These are phyloP conservation scores for Drosophila atroscutellata DNA, from an alignment of 2,888 invertebrate species.

Conservation along the genomic window DNA sequence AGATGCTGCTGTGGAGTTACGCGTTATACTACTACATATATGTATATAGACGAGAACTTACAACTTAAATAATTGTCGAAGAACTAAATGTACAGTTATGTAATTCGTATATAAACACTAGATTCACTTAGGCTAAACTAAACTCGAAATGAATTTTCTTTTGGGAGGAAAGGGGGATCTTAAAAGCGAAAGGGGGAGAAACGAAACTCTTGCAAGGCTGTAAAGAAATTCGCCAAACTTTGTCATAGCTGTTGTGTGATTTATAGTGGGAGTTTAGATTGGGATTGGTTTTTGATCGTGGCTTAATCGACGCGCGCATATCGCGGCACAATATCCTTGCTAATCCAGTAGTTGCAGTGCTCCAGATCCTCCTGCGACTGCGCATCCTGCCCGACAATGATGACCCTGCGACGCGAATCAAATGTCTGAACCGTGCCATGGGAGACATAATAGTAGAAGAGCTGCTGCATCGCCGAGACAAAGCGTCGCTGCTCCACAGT, in stretches of 20 bases:
- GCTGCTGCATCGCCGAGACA: conserved; percentile 91
- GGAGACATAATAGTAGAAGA: conserved; percentile 93
- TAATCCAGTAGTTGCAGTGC: conserved; percentile 92
- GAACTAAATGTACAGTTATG: conserved; percentile 79
- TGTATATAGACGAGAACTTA: conserved; percentile 60
- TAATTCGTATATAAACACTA: conserved; percentile 76
- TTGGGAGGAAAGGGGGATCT: background rate
- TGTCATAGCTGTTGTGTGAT: conserved; percentile 34
- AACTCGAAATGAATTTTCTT: conserved; percentile 50
- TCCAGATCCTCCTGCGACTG: conserved; percentile 88
- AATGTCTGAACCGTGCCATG: conserved; percentile 90
- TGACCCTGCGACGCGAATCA: conserved; percentile 86
- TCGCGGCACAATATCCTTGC: conserved; percentile 90
- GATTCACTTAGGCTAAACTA: conserved; percentile 80
- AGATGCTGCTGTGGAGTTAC: conserved; percentile 58
- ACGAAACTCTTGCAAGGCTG: conserved; percentile 12
- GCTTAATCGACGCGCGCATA: conserved; percentile 91
- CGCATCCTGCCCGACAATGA: conserved; percentile 90
- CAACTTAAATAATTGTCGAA: conserved; percentile 71
- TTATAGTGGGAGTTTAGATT: background rate
- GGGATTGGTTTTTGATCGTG: conserved; percentile 8
- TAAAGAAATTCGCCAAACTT: conserved; percentile 39
- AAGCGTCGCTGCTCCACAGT: conserved; percentile 91
- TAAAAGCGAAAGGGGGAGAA: background rate
- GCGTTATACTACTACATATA: conserved; percentile 41